A percentile compares a stretch with the other conserved stretches of the same genome.
These are phyloP conservation scores for Ptychochromis oligacanthus DNA, from an alignment of 2,113 vertebrate genomes.

Conservation along the genomic window DNA sequence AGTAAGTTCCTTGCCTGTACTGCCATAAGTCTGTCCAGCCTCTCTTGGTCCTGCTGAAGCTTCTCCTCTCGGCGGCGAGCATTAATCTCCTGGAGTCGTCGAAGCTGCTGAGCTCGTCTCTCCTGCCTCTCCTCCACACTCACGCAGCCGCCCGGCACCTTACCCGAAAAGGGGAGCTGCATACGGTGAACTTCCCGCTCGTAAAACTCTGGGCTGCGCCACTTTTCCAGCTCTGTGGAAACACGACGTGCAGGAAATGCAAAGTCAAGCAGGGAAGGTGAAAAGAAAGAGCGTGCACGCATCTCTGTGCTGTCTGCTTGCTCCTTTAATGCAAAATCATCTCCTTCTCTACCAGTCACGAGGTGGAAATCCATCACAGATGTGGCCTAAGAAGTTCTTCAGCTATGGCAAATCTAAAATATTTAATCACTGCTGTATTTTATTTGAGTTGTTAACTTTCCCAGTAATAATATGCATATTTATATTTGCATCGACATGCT, in stretches of 20 bases:
- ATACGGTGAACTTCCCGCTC: slow-evolving; percentile 93
- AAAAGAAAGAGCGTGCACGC: neutral
- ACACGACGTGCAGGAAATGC: neutral
- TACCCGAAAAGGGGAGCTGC: slow-evolving; percentile 93
- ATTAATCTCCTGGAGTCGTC: slow-evolving; percentile 93
- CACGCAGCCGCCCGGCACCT: slow-evolving; percentile 85
- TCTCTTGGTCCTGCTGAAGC: slow-evolving; percentile 93
- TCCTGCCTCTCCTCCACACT: slow-evolving; percentile 91
- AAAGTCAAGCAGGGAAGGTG: neutral
- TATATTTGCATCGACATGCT: neutral
- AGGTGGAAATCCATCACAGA: neutral
- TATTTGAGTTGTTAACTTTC: neutral
- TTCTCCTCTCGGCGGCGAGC: slow-evolving; percentile 91
- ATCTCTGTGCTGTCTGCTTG: neutral
- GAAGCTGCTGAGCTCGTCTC: slow-evolving; percentile 90
- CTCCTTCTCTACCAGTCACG: neutral
- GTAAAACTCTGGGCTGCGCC: slow-evolving; percentile 92
- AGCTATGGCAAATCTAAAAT: neutral
- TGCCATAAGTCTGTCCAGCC: slow-evolving; percentile 86
- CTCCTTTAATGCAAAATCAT: neutral
- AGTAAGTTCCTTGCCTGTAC: slow-evolving; percentile 83
- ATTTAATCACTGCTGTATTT: neutral
- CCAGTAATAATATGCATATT: rapidly evolving
- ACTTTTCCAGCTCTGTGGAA: slow-evolving; percentile 89
- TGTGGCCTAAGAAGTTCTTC: neutral